Conservation (phyloP, 2,888 invertebrate genomes). For the Schizaphis graminum region DNA sequence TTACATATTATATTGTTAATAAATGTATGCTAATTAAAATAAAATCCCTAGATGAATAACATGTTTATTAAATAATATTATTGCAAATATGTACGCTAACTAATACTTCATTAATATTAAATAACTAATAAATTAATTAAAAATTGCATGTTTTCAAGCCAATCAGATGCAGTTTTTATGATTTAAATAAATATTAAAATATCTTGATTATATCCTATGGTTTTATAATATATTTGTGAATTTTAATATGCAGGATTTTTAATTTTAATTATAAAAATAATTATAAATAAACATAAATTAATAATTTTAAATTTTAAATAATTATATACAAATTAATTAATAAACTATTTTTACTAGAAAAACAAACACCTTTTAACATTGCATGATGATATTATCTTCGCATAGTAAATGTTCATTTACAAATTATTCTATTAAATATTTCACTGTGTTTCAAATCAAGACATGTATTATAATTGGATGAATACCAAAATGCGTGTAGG, state of each 20-base stretch:
- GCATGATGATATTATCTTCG: background rate
- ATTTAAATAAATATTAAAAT: background rate
- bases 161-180: background rate
- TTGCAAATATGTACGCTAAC: background rate
- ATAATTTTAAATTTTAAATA: too few relatives aligned
- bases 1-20: background rate
- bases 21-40: background rate
- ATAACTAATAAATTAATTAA: background rate
- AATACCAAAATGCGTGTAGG: background rate
- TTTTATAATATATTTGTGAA: background rate
- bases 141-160: background rate
- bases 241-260: background rate
- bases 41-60: background rate
- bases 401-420: background rate
- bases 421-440: background rate
- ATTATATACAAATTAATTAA: background rate
- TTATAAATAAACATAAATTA: too few relatives aligned
- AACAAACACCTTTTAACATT: background rate
- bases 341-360: background rate
- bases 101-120: background rate
- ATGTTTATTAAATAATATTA: background rate
- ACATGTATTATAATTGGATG: slow-evolving; percentile 3
- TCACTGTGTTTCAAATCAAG: background rate
- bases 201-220: background rate
- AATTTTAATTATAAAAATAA: background rate